Conservation (phyloP, 2,113 vertebrate species). For the Myotis brandtii region DNA sequence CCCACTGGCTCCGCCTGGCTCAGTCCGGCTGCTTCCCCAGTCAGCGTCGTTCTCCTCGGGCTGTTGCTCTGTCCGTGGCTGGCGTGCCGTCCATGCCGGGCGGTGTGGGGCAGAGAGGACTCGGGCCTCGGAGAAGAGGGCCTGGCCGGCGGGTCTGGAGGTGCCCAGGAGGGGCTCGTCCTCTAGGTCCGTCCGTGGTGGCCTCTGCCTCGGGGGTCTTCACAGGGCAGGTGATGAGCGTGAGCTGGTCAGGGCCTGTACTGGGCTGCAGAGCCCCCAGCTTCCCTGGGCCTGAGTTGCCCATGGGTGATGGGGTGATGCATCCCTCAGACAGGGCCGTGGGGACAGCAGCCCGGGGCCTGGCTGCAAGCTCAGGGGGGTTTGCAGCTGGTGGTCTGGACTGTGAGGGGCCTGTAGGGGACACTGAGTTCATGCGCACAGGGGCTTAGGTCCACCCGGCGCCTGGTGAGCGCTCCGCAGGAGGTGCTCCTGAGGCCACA, state of each 20-base stretch:
- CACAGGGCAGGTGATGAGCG: neutral
- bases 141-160: neutral
- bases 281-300: neutral
- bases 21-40: neutral
- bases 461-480: neutral
- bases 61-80: neutral
- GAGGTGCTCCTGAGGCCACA: no score
- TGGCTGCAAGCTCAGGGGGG: neutral
- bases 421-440: fast-evolving
- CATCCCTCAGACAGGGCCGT: neutral
- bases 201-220: neutral
- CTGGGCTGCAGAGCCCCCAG: neutral
- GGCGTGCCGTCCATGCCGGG: fast-evolving
- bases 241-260: neutral
- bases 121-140: neutral
- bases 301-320: fast-evolving
- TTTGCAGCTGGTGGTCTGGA: fast-evolving
- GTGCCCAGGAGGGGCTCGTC: neutral
- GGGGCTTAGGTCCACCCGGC: neutral
- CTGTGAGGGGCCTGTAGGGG: neutral
- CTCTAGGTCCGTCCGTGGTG: fast-evolving
- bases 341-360: neutral
- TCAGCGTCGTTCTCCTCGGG: neutral
- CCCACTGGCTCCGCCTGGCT: fast-evolving
- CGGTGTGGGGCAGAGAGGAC: no score